These are phyloP conservation scores for Speoplatyrhinus poulsoni DNA, from an alignment of 2,113 vertebrate genomes.

Conservation along the genomic window DNA sequence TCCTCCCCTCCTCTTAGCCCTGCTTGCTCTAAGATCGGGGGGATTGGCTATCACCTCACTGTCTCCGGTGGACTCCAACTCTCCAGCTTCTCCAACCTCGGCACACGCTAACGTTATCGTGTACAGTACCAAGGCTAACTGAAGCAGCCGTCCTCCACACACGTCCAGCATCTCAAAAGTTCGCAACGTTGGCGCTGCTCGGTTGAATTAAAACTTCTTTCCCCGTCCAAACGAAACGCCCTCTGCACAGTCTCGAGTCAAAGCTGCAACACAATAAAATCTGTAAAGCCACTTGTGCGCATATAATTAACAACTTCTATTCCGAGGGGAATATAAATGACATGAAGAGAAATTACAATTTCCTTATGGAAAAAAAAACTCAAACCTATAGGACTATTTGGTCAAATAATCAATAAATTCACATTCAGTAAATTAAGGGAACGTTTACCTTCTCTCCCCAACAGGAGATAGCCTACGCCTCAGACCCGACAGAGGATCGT, in stretches of 20 bases:
- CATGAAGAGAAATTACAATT: neutral
- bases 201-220: constrained; percentile 8
- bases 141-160: constrained; percentile 79
- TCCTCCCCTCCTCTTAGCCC: constrained; percentile 88
- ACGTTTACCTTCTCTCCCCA: constrained; percentile 68
- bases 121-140: constrained; percentile 80
- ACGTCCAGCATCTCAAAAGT: constrained; percentile 66
- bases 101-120: constrained; percentile 77
- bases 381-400: neutral
- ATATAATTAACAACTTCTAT: constrained; percentile 24
- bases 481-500: constrained; percentile 55
- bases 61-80: constrained; percentile 61
- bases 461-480: constrained; percentile 59
- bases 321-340: constrained; percentile 1
- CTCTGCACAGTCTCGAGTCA: constrained; percentile 60
- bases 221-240: constrained; percentile 30
- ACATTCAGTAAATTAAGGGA: neutral
- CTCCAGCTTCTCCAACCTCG: constrained; percentile 55
- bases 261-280: constrained; percentile 53
- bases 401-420: neutral
- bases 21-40: constrained; percentile 80
- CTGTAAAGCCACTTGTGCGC: constrained; percentile 16
- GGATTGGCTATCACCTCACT: constrained; percentile 63
- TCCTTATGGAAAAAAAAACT: neutral
- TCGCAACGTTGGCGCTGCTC: constrained; percentile 41